These are phyloP conservation scores for Aegotheles bennettii DNA, from an alignment of 2,113 vertebrate species.

Conservation along the genomic window DNA sequence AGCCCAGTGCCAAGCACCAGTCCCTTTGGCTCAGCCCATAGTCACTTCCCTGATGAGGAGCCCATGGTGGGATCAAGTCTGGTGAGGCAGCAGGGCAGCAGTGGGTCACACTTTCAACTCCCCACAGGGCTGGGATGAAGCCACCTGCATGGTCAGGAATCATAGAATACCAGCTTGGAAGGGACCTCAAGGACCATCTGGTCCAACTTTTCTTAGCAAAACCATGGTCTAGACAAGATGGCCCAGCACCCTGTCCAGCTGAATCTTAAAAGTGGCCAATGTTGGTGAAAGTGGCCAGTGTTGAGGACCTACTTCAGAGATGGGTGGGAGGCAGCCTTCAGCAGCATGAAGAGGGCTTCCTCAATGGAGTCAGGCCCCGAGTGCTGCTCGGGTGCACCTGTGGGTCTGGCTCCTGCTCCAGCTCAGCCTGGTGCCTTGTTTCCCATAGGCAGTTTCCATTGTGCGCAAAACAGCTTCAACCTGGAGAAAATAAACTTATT, in stretches of 20 bases:
- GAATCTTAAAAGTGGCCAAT: too few species aligned
- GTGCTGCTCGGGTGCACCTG: neutral
- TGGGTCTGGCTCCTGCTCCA: neutral
- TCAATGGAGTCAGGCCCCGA: neutral
- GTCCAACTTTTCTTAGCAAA: too few species aligned
- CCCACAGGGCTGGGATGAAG: neutral
- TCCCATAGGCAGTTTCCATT: neutral
- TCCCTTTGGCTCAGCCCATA: too few species aligned
- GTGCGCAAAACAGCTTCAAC: neutral
- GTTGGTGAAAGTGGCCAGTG: too few species aligned
- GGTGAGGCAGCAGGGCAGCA: neutral
- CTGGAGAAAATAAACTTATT: neutral
- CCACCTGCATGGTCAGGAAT: fast-evolving
- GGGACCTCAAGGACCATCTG: too few species aligned
- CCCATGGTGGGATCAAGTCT: too few species aligned
- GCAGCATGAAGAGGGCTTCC: too few species aligned
- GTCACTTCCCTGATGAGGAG: neutral
- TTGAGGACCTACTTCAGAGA: neutral
- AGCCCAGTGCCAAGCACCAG: neutral
- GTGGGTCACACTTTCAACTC: too few species aligned
- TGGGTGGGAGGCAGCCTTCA: neutral
- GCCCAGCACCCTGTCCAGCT: too few species aligned
- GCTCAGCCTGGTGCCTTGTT: neutral
- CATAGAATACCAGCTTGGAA: too few species aligned
- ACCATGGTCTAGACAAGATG: too few species aligned